These are phyloP conservation scores for Anguilla japonica DNA, from an alignment of 2,113 vertebrate species.

Conservation along the genomic window DNA sequence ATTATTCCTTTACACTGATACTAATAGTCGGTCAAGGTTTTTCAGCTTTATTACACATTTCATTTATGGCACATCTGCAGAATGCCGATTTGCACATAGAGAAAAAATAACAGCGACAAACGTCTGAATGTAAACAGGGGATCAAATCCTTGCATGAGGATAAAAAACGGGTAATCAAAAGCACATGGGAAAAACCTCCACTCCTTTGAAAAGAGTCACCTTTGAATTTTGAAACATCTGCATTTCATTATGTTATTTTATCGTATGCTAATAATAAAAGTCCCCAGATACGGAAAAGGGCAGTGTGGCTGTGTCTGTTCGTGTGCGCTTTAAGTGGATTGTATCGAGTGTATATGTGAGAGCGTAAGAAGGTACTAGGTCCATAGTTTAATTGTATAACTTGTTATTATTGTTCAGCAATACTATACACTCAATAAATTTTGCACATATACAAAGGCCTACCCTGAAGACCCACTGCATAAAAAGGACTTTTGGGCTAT, in stretches of 20 bases:
- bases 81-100: neutral
- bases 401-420: too few relatives aligned
- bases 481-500: too few relatives aligned
- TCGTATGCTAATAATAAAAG: neutral
- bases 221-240: too few relatives aligned
- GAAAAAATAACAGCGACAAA: neutral
- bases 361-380: too few relatives aligned
- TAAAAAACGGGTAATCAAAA: neutral
- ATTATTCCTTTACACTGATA: neutral
- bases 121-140: neutral
- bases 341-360: neutral
- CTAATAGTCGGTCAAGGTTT: neutral
- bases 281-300: neutral
- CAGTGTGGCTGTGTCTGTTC: constrained; percentile 1
- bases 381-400: too few relatives aligned
- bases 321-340: neutral
- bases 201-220: neutral
- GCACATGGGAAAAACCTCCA: neutral
- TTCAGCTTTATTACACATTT: neutral
- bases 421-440: too few relatives aligned
- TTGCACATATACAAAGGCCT: too few relatives aligned
- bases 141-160: neutral
- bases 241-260: too few relatives aligned
- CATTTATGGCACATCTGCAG: neutral
- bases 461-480: too few relatives aligned